Evolutionary conservation across 2,797 vertebrate genomes (phyloP), one percentile per base, ranked within the genome.

Genomic region (Chelon auratus): DNA sequence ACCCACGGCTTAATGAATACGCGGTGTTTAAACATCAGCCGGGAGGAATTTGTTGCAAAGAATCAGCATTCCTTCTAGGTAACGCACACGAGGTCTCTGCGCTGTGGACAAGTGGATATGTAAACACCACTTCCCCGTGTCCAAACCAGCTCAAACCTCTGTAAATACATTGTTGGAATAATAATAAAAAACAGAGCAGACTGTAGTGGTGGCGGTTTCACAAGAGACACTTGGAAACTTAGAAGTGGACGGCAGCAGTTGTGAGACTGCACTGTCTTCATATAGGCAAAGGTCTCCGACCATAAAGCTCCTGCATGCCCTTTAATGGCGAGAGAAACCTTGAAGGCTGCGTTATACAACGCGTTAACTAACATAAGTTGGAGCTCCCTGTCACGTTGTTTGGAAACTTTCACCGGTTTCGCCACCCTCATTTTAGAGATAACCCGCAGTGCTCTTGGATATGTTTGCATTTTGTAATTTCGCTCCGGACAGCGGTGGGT

Each of bases 191-290:
- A 13, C 30, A 7, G n/a, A 14, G 3, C 1, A 3, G 9, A 13
- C 2, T 6, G 58, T 8, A 4, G 47, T 39, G 8, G 43, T 15
- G 57, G 13, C 6, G 39, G 43, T n/a, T 65, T 50, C 4, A 10
- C 54, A 15, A 30, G 57, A 51, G 39, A 14, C 76, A 95, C 92
- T 93, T 94, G 91, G 84, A 91, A 94, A 93, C 89, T 91, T 90
- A 74, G 87, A 77, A 55, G 75, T 73, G 67, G 62, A 70, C 26
- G 61, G 72, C 69, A 48, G 85, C 69, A 37, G 70, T 2, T 37
- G 61, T 5, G 2, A 33, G 67, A 18, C 22, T 3, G 55, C 33
- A 70, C 78, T 74, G 68, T 65, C 55, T 77, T 66, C 82, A 61
- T 54, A 55, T 39, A 87, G 81, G 78, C 88, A 91, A 86, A 92